These are phyloP conservation scores for Himalopsyche kuldschensis DNA, from an alignment of 2,888 invertebrate genomes.

Conservation along the genomic window DNA sequence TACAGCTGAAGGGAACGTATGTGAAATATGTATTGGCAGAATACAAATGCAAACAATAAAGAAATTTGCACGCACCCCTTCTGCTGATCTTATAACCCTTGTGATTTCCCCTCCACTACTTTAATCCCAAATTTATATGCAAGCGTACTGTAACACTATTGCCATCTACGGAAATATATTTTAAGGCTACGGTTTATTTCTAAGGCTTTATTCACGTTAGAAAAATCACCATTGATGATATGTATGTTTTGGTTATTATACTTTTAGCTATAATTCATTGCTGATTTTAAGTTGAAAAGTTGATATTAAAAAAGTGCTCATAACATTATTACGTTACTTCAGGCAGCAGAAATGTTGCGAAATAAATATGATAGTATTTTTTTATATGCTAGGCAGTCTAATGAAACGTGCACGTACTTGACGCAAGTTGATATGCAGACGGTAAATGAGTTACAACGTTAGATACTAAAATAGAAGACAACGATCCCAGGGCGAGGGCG, in stretches of 20 bases:
- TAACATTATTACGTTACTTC: too few relatives aligned
- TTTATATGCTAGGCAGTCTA: neutral
- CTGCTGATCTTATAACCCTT: neutral
- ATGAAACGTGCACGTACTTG: neutral
- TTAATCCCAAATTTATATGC: neutral
- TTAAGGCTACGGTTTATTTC: too few relatives aligned
- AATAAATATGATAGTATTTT: too few relatives aligned
- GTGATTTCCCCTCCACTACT: neutral
- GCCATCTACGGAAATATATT: too few relatives aligned
- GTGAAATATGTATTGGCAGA: constrained; percentile 30
- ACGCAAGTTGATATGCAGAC: neutral
- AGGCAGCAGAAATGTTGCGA: too few relatives aligned
- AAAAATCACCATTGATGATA: too few relatives aligned
- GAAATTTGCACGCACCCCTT: constrained; percentile 23
- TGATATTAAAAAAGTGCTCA: too few relatives aligned
- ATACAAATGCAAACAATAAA: constrained; percentile 33
- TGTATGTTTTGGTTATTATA: too few relatives aligned
- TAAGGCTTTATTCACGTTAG: too few relatives aligned
- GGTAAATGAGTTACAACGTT: neutral
- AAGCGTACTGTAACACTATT: too few relatives aligned
- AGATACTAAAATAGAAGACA: neutral
- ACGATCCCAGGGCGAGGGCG: neutral
- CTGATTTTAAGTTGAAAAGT: too few relatives aligned
- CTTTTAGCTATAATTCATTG: too few relatives aligned
- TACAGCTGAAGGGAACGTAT: constrained; percentile 23